Evolutionary conservation across 2,888 invertebrate species (phyloP).

Genomic region (Phaonia tiefii): DNA sequence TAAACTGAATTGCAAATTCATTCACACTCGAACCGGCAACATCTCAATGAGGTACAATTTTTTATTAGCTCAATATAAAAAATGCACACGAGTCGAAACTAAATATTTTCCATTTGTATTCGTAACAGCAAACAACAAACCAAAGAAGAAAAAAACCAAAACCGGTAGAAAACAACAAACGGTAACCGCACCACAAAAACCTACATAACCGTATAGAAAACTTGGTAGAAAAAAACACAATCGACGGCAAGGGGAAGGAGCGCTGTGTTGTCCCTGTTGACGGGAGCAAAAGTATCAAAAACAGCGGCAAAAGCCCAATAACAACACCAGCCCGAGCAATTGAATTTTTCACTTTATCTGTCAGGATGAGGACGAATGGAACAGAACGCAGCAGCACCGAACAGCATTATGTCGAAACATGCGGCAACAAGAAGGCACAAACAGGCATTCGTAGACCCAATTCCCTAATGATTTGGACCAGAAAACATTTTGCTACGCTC

Average conservation of each 20-base stretch:
- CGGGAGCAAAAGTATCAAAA: too few species aligned
- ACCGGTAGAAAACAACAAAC: not conserved
- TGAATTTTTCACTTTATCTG: not conserved
- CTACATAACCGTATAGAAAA: not conserved
- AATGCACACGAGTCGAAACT: not conserved
- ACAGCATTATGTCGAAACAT: too few species aligned
- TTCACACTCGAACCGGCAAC: not conserved
- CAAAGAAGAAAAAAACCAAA: not conserved
- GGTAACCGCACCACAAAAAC: constrained; percentile 16
- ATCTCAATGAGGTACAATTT: not conserved
- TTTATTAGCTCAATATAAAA: constrained; percentile 19
- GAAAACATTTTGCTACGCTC: constrained; percentile 6
- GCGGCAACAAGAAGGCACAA: too few species aligned
- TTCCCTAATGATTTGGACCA: constrained; percentile 24
- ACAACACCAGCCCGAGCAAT: constrained; percentile 6
- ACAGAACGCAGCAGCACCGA: too few species aligned
- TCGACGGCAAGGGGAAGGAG: not conserved
- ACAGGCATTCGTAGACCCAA: not conserved
- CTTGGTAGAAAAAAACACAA: not conserved
- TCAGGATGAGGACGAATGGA: not conserved
- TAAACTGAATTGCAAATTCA: not conserved
- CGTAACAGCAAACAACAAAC: too few species aligned
- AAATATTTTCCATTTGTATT: not conserved
- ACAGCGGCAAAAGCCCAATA: too few species aligned
- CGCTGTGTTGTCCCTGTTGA: not conserved